Base-by-base conservation (phyloP, 2,797 vertebrate genomes). In the Prionace glauca region DNA sequence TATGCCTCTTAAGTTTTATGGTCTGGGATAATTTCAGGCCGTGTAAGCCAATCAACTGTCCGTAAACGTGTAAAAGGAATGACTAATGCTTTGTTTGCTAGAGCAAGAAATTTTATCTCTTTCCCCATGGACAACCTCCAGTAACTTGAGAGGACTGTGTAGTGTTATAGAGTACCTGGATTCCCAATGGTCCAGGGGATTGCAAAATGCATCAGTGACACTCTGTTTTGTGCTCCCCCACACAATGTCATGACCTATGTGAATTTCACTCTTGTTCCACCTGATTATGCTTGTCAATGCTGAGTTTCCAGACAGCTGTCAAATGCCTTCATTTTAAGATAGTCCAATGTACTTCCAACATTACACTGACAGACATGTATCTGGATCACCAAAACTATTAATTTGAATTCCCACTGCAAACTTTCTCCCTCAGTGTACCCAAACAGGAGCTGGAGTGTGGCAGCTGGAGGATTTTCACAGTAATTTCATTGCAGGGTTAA, bases 1-100 rank as follows among this genome's bases (percentile, higher is more conserved):
- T 32, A n/a, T 62, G 87, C 29, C 56, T 65, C 56, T 90, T 90
- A 90, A n/a, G 29, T 88, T 84, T 88, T 88, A 88, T 88, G 50
- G 29, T 56, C 87, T 90, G 29, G 32, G 29, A 90, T 90, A 90
- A 90, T 62, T 62, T 90, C 56, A 62, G 29, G 87, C 56, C 4
- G 29, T 29, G n/a, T 90, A 90, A n/a, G 87, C 87, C 56, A 62
- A 90, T 29, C 87, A 90, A 62, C 87, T 90, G 87, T n/a, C 87
- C 87, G 62, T 90, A 65, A n/a, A 62, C 16, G 56, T 90, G 29
- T 65, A 90, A 62, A 90, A 90, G 12, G 18, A 62, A 90, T 90
- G 87, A 90, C 56, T 84, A 90, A 60, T 90, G 87, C 60, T 56
- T 87, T 65, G 32, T 29, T 90, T 90, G 16, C 56, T 90, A 32